Percentiles rank a stretch among this genome's conserved stretches.
phyloP scores from a whole-genome alignment of 92 coral and sea anemone species.

The Palythoa grandiflora region DNA sequence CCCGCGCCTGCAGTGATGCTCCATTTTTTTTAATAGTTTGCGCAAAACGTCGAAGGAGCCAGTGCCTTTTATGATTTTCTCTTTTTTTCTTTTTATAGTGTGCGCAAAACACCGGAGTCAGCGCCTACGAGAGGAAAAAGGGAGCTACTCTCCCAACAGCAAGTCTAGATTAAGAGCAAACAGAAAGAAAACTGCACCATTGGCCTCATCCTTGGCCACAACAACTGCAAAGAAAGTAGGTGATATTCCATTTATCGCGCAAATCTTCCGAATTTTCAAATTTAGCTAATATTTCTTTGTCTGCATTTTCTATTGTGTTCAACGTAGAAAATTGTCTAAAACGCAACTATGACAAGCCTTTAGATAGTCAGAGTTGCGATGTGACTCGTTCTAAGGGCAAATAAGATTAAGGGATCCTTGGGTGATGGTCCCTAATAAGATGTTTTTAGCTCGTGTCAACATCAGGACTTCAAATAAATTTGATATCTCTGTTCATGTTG shows the following conservation, averaged over 20 bases:
- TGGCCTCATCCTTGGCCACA: not conserved
- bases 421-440: too few relatives aligned
- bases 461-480: too few relatives aligned
- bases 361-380: too few relatives aligned
- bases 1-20: not conserved
- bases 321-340: too few relatives aligned
- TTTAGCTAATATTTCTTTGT: not conserved
- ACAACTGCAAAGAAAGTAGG: conserved; percentile 15
- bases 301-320: too few relatives aligned
- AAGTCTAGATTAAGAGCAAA: conserved; percentile 3
- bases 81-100: not conserved
- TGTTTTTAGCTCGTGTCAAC: too few relatives aligned
- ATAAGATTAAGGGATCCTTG: too few relatives aligned
- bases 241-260: not conserved
- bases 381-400: too few relatives aligned
- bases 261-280: not conserved
- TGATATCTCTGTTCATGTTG: too few relatives aligned
- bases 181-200: not conserved
- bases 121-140: not conserved
- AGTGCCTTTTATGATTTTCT: not conserved
- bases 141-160: not conserved
- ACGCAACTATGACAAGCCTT: too few relatives aligned
- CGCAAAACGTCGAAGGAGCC: not conserved
- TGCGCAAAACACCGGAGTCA: not conserved
- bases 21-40: not conserved